A percentile compares a stretch with the other conserved stretches of the same genome.
phyloP scores from a whole-genome alignment of 2,888 invertebrate genomes.

The Hypsopygia costalis region DNA sequence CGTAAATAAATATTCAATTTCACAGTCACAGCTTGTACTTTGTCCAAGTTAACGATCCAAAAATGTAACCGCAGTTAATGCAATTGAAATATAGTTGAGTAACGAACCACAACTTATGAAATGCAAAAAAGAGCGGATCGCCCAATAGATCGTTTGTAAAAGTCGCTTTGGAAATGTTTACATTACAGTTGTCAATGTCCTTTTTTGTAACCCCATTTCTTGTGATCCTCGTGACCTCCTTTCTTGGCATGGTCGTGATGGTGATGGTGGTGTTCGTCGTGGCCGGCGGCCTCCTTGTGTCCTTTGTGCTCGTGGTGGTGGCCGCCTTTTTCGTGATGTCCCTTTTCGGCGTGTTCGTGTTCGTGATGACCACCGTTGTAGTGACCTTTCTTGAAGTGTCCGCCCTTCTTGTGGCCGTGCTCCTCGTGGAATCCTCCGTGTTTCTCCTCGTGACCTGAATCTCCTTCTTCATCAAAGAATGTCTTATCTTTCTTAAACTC shows the following conservation, averaged over 20 bases:
- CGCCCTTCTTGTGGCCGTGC: slow-evolving; percentile 90
- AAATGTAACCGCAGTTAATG: slow-evolving; percentile 1
- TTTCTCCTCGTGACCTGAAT: slow-evolving; percentile 89
- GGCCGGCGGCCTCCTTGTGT: slow-evolving; percentile 88
- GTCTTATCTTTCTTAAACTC: slow-evolving; percentile 93
- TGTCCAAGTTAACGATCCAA: slow-evolving; percentile 13
- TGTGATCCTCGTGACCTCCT: slow-evolving; percentile 89
- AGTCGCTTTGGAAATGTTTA: not conserved
- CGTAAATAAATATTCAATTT: slow-evolving; percentile 16
- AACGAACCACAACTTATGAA: slow-evolving; percentile 16
- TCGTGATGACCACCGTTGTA: slow-evolving; percentile 88
- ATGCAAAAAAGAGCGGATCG: slow-evolving; percentile 11
- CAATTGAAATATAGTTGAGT: slow-evolving; percentile 2
- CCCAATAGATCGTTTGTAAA: slow-evolving; percentile 13
- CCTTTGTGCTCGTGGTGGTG: slow-evolving; percentile 90
- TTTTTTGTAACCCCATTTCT: slow-evolving; percentile 87
- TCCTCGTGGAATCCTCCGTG: slow-evolving; percentile 90
- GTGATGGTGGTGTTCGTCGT: slow-evolving; percentile 88
- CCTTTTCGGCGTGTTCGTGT: slow-evolving; percentile 90
- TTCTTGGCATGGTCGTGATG: slow-evolving; percentile 89
- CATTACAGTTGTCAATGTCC: slow-evolving; percentile 45
- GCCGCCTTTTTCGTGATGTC: slow-evolving; percentile 89
- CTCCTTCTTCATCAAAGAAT: slow-evolving; percentile 92
- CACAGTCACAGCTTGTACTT: slow-evolving; percentile 12
- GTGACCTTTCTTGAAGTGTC: slow-evolving; percentile 90